These are phyloP conservation scores for Fulica atra DNA, from an alignment of 2,113 vertebrate species.

Conservation along the genomic window DNA sequence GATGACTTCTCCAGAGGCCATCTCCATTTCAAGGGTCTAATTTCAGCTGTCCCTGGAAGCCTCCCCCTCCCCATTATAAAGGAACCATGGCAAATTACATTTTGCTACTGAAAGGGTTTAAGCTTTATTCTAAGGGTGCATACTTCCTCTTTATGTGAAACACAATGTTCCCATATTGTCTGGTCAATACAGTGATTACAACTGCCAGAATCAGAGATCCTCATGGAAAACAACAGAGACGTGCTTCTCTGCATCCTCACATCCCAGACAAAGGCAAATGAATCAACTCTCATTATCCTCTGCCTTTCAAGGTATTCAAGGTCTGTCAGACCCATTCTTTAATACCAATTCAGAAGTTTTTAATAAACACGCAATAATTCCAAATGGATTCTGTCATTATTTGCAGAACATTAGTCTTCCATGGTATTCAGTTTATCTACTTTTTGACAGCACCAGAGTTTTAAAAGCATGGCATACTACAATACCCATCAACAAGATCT, in stretches of 20 bases:
- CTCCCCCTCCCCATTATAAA: neutral
- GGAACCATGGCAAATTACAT: neutral
- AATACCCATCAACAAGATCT: neutral
- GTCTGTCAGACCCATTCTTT: neutral
- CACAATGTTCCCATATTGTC: neutral
- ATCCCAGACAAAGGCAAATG: neutral
- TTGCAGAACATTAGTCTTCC: neutral
- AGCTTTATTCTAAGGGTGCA: neutral
- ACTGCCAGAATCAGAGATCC: neutral
- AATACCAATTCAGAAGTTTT: neutral
- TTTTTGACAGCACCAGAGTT: neutral
- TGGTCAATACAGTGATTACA: neutral
- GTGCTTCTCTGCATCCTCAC: neutral
- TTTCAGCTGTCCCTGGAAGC: neutral
- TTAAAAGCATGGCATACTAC: neutral
- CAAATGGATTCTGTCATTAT: neutral
- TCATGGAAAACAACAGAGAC: neutral
- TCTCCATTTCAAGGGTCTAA: neutral
- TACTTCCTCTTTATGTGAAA: neutral
- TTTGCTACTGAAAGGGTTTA: neutral
- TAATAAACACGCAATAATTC: neutral
- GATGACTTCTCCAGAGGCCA: neutral
- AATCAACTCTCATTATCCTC: neutral
- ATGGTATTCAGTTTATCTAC: neutral
- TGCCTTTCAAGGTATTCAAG: neutral